Conservation (phyloP, 2,797 vertebrate genomes). For the Gila robusta region DNA sequence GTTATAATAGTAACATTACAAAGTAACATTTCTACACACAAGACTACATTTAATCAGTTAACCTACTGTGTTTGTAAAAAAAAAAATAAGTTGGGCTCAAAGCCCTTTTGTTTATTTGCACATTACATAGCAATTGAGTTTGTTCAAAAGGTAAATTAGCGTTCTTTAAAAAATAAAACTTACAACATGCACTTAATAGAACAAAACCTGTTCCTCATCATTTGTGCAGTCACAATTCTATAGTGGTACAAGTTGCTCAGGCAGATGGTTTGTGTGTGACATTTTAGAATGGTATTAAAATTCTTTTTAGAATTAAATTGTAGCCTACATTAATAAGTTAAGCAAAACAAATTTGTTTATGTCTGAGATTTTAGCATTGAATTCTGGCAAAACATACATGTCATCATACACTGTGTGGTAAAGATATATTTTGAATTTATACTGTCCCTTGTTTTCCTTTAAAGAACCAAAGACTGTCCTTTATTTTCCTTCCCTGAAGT, state of each 20-base stretch:
- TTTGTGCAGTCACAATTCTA: too few species aligned
- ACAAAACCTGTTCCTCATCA: neutral
- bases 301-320: neutral
- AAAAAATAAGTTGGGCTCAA: neutral
- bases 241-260: too few species aligned
- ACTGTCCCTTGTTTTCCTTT: neutral
- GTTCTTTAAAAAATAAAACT: neutral
- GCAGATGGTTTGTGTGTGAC: too few species aligned
- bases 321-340: neutral
- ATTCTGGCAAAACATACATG: neutral
- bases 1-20: neutral
- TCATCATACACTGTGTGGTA: neutral
- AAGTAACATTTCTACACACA: neutral
- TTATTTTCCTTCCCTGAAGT: neutral
- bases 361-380: neutral
- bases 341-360: neutral
- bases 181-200: neutral
- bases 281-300: neutral
- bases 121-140: neutral
- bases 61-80: neutral
- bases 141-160: neutral
- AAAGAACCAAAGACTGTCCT: neutral
- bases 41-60: neutral
- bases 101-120: neutral
- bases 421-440: neutral